These are phyloP conservation scores for Tragelaphus strepsiceros DNA, from an alignment of 2,113 vertebrate species.

Conservation along the genomic window DNA sequence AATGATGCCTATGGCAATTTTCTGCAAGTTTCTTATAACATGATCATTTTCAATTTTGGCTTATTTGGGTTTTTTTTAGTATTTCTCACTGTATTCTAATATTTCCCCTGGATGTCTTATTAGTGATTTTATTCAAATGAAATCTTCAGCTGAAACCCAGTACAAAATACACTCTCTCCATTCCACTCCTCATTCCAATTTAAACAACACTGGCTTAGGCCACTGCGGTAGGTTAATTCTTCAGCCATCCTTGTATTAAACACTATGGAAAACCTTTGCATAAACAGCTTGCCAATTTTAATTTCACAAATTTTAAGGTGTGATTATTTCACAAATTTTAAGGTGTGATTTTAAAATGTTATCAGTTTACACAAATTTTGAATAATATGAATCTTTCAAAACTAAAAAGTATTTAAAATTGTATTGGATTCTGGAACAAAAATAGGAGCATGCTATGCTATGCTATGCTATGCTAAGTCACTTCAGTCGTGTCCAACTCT, in stretches of 20 bases:
- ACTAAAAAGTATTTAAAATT: not conserved
- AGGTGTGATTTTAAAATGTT: not conserved
- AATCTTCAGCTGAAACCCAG: not conserved
- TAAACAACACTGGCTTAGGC: not conserved
- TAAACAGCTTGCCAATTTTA: not conserved
- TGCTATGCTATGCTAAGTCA: too few relatives aligned
- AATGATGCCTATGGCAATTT: not conserved
- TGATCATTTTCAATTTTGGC: not conserved
- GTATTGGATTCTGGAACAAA: not conserved
- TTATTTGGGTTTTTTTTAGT: not conserved
- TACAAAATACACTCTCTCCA: not conserved
- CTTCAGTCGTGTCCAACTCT: too few relatives aligned
- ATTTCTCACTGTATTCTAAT: not conserved
- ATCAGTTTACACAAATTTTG: not conserved
- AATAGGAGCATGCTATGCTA: not conserved
- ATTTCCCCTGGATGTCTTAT: not conserved
- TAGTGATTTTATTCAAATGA: slow-evolving; percentile 2
- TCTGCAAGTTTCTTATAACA: not conserved
- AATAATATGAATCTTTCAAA: not conserved
- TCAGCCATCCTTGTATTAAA: not conserved
- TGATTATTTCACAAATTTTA: not conserved
- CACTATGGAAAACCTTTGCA: not conserved
- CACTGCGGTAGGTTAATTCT: not conserved
- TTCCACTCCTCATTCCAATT: not conserved
- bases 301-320: not conserved